Percentiles rank a stretch among this genome's conserved stretches.
These are phyloP conservation scores for Macrophya alboannulata DNA, from an alignment of 2,888 invertebrate species.

Conservation along the genomic window DNA sequence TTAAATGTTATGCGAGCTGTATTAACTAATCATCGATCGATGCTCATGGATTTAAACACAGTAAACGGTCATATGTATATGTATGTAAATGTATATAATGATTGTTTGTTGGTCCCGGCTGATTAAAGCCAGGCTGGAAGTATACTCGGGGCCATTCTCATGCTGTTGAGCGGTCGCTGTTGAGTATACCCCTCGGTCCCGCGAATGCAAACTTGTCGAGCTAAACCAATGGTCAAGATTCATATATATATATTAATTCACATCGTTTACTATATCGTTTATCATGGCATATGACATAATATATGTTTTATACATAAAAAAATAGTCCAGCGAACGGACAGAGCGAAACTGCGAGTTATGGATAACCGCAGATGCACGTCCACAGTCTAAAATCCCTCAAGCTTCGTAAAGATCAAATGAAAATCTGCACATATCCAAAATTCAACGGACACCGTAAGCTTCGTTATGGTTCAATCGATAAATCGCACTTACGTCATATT, in stretches of 20 bases:
- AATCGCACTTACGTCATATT: slow-evolving; percentile 17
- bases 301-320: not conserved
- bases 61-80: slow-evolving; percentile 17
- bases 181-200: slow-evolving; percentile 79
- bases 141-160: slow-evolving; percentile 80
- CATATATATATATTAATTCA: slow-evolving; percentile 48
- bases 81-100: not conserved
- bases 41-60: slow-evolving; percentile 24
- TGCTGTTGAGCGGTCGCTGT: slow-evolving; percentile 79
- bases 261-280: slow-evolving; percentile 37
- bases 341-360: slow-evolving; percentile 37
- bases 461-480: slow-evolving; percentile 3
- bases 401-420: too few relatives aligned
- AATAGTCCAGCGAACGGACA: not conserved
- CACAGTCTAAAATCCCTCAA: not conserved
- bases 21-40: not conserved
- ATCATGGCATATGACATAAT: slow-evolving; percentile 25
- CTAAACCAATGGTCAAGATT: slow-evolving; percentile 70
- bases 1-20: not conserved
- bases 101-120: slow-evolving; percentile 68
- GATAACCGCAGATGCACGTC: not conserved
- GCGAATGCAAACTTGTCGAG: slow-evolving; percentile 75
- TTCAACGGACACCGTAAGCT: not conserved
- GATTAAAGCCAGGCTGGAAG: slow-evolving; percentile 78
- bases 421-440: not conserved